phyloP scores from a whole-genome alignment of 2,797 vertebrate genomes.

The Clamator glandarius region DNA sequence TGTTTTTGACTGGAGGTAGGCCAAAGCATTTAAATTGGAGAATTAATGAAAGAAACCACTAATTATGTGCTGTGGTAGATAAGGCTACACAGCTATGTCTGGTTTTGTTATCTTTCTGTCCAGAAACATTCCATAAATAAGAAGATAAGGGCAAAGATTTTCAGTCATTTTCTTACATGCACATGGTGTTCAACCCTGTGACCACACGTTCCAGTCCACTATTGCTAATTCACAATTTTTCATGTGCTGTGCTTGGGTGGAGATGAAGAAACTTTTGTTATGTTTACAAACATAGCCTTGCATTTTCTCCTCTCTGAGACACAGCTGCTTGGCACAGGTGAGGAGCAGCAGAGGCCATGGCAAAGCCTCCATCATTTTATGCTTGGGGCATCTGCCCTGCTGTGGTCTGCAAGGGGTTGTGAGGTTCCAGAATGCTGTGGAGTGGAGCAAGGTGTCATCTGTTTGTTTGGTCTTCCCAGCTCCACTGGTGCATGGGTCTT shows the following conservation, averaged over 20 bases:
- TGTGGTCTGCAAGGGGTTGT: background rate
- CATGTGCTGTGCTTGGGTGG: background rate
- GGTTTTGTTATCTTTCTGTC: background rate
- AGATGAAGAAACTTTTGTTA: background rate
- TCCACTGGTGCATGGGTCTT: background rate
- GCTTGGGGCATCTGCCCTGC: background rate
- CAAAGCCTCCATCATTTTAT: background rate
- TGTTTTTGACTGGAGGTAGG: background rate
- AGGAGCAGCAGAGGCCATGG: background rate
- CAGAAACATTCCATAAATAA: constrained; percentile 24
- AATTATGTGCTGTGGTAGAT: background rate
- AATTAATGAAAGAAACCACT: constrained; percentile 20
- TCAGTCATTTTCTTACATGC: background rate
- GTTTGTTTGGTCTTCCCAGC: background rate
- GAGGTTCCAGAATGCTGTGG: background rate
- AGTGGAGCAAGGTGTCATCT: background rate
- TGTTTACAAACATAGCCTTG: background rate
- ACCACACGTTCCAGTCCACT: background rate
- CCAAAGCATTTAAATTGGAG: background rate
- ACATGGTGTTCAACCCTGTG: background rate
- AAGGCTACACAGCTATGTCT: background rate
- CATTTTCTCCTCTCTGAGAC: background rate
- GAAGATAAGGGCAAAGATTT: background rate
- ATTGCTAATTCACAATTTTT: background rate
- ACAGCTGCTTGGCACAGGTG: background rate